Evolutionary conservation across 2,113 vertebrate genomes (phyloP).

Genomic region (Sterrhoptilus dennistouni): DNA sequence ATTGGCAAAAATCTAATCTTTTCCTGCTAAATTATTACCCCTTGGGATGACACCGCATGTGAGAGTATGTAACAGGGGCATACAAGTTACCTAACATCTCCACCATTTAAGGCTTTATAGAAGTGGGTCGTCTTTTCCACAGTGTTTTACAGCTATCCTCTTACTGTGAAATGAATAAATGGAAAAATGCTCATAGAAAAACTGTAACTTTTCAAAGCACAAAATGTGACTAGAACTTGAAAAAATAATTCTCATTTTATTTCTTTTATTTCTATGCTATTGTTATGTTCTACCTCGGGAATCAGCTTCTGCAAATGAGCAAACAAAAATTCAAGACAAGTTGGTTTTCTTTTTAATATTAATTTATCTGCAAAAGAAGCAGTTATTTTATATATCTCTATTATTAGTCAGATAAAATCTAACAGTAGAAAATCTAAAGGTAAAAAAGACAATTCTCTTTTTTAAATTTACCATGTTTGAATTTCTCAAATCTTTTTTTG

Average conservation of each 20-base stretch:
- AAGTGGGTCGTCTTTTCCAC: neutral
- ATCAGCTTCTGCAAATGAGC: neutral
- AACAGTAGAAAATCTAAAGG: neutral
- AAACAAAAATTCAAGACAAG: neutral
- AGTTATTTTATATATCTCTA: neutral
- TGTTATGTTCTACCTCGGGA: accelerated
- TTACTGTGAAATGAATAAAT: neutral
- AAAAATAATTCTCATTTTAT: neutral
- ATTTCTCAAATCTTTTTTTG: neutral
- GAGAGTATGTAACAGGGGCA: neutral
- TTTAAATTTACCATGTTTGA: neutral
- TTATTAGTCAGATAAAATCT: neutral
- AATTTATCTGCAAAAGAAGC: neutral
- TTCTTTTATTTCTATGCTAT: neutral
- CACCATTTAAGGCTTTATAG: neutral
- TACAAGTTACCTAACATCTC: neutral
- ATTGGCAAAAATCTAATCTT: neutral
- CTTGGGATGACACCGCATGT: neutral
- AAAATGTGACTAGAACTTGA: neutral
- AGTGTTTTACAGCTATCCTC: neutral
- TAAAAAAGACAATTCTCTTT: neutral
- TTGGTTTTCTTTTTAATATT: neutral
- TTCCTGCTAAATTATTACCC: neutral
- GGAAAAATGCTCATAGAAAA: neutral
- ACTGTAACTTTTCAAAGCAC: neutral